Base-by-base conservation (phyloP, 1,140 invertebrate species). In the Ganaspis sp. region DNA sequence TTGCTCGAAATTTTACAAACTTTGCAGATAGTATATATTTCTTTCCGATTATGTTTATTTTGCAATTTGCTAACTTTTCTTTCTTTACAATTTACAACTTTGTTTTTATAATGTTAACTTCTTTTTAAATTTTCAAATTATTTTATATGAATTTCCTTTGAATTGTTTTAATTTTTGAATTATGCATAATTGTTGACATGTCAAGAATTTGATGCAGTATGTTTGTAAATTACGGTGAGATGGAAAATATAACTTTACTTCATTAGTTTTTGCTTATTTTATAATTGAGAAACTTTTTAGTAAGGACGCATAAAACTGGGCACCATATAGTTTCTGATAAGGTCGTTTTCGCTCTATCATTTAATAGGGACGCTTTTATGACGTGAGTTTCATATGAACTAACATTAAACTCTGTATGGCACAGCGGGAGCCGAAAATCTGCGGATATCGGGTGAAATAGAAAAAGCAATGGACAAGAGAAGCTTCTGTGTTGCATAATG, bases 401-500 rank as follows among this genome's bases (percentile, higher is more conserved):
- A 23, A 6, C 12, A 12, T 42, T 75, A 70, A 70, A 19, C 9
- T 38, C 29, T 23, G 0, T 45, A 34, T 15, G 58, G 72, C 37
- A 23, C 38, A 23, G 45, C 5, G 15, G 53, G 17, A 73, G 40
- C 26, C 21, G 45, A 29, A 54, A 38, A 64, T 5, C 37, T 53
- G 21, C 1, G 38, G 37, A 42, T 2, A 58, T 29, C 19, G 37
- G 40, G 29, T 42, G 34, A 5, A 34, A 49, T 40, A 26, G 70
- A 29, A 69, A 72, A 71, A 45, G 69, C 77, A 34, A 58, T 70
- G 77, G 70, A 71, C 73, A 45, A 69, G 73, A 12, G 34, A 69
- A 70, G 45, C 49, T 17, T 23, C 42, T 37, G 23, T 9, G 40
- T 45, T 79, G 74, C 73, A 79, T 79, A 75, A 79, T 79, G 74